Conservation (phyloP, 2,888 invertebrate species). For the Synanthedon tipuliformis region DNA sequence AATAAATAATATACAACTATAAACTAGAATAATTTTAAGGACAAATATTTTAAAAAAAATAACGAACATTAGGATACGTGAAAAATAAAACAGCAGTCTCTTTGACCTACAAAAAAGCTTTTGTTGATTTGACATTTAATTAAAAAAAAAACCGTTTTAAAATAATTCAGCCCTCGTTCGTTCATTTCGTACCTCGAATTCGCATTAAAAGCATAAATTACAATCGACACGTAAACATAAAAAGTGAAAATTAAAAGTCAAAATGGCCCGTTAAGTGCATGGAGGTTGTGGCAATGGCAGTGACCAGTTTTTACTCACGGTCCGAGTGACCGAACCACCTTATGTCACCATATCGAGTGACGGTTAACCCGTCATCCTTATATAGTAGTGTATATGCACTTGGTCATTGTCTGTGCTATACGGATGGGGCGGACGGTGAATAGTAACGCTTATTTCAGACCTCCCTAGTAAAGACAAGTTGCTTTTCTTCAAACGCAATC, state of each 20-base stretch:
- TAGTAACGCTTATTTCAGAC: too few relatives aligned
- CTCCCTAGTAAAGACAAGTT: too few relatives aligned
- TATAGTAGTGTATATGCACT: constrained; percentile 15
- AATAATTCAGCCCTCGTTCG: background rate
- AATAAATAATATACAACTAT: too few relatives aligned
- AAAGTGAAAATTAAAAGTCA: constrained; percentile 26
- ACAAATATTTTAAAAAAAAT: too few relatives aligned
- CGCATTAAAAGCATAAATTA: constrained; percentile 1
- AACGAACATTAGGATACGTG: too few relatives aligned
- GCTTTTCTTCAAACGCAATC: too few relatives aligned
- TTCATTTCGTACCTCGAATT: background rate
- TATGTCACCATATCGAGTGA: constrained; percentile 40
- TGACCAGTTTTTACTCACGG: constrained; percentile 36
- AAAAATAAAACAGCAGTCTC: too few relatives aligned
- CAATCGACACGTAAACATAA: constrained; percentile 6
- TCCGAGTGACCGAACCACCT: constrained; percentile 31
- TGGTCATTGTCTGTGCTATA: constrained; percentile 2
- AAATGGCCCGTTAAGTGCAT: constrained; percentile 24
- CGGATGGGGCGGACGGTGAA: background rate
- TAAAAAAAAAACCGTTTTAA: too few relatives aligned
- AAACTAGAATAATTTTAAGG: too few relatives aligned
- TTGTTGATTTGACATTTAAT: too few relatives aligned
- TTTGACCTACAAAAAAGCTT: too few relatives aligned
- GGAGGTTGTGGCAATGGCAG: constrained; percentile 42
- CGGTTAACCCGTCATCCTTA: constrained; percentile 37